phyloP scores from a whole-genome alignment of 23 tunicate genomes.

The Ascidia mentula region DNA sequence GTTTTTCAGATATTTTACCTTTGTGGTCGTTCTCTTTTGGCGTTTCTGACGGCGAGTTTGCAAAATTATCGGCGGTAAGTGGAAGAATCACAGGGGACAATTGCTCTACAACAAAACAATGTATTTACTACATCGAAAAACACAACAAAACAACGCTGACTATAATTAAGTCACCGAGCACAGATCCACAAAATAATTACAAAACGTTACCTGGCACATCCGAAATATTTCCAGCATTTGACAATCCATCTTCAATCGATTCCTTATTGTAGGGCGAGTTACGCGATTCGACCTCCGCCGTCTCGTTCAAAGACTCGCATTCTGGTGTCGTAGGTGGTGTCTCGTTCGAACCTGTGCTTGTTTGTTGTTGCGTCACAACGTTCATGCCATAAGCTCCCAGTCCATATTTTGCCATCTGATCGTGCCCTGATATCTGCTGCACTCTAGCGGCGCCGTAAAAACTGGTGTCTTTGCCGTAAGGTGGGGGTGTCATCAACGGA shows the following conservation, averaged over 20 bases:
- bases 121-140: too few species aligned
- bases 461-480: slow-evolving; percentile 4
- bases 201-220: neutral
- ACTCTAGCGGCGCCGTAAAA: neutral
- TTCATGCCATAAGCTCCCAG: neutral
- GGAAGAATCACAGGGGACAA: too few species aligned
- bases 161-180: too few species aligned
- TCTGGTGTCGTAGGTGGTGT: slow-evolving; percentile 33
- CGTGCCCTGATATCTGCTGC: slow-evolving; percentile 4
- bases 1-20: too few species aligned
- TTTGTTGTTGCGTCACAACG: neutral
- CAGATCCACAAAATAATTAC: too few species aligned
- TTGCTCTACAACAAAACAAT: too few species aligned
- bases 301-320: slow-evolving; percentile 1
- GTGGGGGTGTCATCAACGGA: slow-evolving; percentile 1
- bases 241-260: neutral
- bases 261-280: neutral
- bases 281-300: neutral
- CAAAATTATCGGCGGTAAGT: too few species aligned
- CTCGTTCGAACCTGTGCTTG: neutral
- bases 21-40: too few species aligned
- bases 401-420: neutral
- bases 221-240: neutral
- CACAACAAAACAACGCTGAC: too few species aligned
- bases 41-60: too few species aligned